phyloP scores from a whole-genome alignment of 64 coral and sea anemone genomes.

The Pocillopora verrucosa region DNA sequence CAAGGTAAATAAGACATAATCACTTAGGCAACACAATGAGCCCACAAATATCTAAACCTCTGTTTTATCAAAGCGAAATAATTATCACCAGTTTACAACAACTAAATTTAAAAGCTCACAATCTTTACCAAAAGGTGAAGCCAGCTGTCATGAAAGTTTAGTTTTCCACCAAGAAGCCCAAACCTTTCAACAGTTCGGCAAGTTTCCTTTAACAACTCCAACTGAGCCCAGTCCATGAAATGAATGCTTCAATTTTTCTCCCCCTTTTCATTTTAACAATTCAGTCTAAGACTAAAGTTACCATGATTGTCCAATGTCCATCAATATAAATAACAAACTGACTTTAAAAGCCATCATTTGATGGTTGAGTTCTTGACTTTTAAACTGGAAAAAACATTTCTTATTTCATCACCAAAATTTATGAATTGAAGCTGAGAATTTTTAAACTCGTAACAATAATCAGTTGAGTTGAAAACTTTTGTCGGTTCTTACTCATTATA shows the following conservation, averaged over 20 bases:
- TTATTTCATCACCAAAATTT: background rate
- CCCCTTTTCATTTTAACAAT: background rate
- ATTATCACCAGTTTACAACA: background rate
- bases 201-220: conserved; percentile 4
- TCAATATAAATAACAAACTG: background rate
- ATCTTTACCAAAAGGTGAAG: background rate
- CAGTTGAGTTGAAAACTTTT: background rate
- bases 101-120: background rate
- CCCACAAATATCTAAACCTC: no score
- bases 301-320: background rate
- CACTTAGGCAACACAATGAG: no score
- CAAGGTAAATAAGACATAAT: no score
- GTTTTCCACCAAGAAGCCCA: conserved; percentile 24
- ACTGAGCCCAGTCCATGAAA: background rate
- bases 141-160: background rate
- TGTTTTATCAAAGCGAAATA: no score
- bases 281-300: background rate
- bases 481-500: background rate
- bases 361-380: background rate
- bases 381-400: background rate
- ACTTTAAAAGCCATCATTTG: background rate
- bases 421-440: no score
- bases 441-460: no score
- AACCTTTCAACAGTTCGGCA: conserved; percentile 24
- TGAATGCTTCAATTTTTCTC: background rate